These are phyloP conservation scores for Arvicanthis niloticus DNA, from an alignment of 2,113 vertebrate species.

Conservation along the genomic window DNA sequence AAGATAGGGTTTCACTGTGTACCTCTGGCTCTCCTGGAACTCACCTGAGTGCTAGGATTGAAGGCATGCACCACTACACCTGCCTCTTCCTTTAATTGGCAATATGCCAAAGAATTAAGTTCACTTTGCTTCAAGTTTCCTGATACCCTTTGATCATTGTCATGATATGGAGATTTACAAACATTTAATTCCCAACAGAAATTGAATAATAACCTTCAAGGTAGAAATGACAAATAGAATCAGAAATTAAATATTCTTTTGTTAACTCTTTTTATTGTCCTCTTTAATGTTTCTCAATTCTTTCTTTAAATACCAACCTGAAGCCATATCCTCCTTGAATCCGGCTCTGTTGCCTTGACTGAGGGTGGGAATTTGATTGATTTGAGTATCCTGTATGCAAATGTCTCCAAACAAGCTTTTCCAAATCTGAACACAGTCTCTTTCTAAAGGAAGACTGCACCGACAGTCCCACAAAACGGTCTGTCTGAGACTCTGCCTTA, in stretches of 20 bases:
- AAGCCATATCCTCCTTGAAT: neutral
- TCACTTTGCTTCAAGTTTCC: neutral
- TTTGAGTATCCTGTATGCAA: constrained; percentile 75
- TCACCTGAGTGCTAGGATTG: neutral
- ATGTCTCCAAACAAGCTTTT: constrained; percentile 84
- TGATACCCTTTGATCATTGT: neutral
- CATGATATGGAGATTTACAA: neutral
- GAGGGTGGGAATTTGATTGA: constrained; percentile 45
- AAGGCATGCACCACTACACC: too few species aligned
- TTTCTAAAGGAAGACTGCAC: constrained; percentile 75
- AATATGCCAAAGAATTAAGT: neutral
- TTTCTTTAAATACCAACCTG: constrained; percentile 77
- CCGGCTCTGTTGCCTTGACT: neutral
- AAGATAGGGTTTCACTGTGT: neutral
- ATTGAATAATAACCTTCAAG: neutral
- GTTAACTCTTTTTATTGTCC: neutral
- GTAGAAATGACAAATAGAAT: neutral
- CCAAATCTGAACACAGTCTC: constrained; percentile 81
- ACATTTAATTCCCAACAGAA: neutral
- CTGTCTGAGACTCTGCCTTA: constrained; percentile 78
- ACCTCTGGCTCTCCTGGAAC: neutral
- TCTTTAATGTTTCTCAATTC: neutral
- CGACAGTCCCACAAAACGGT: constrained; percentile 82
- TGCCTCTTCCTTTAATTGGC: neutral
- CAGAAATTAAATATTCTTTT: neutral